Percentiles rank a stretch among this genome's conserved stretches.
Conservation (phyloP, 2,888 invertebrate species). For the Callinectes sapidus region DNA sequence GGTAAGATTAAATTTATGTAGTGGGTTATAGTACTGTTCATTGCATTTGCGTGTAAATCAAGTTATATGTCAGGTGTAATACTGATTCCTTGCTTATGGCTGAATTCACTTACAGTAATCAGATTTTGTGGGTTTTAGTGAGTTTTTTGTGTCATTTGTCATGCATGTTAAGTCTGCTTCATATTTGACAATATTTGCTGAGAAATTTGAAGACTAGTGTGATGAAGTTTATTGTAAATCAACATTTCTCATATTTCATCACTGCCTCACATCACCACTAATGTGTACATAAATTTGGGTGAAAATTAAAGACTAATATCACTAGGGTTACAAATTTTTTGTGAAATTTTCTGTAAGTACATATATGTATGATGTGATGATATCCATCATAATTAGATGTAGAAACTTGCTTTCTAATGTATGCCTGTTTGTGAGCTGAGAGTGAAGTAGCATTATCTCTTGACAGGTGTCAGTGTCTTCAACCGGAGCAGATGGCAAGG, state of each 20-base stretch:
- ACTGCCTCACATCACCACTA: background rate
- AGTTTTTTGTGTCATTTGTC: background rate
- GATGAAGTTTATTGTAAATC: background rate
- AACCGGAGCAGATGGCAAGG: constrained; percentile 60
- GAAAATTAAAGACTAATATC: background rate
- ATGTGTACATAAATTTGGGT: background rate
- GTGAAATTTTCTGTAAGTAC: background rate
- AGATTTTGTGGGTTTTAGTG: background rate
- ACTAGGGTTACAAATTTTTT: background rate
- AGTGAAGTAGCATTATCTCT: background rate
- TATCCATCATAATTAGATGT: background rate
- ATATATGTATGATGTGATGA: background rate
- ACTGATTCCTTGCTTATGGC: background rate
- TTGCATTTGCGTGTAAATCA: background rate
- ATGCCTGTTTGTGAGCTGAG: background rate
- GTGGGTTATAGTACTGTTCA: background rate
- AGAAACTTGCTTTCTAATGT: background rate
- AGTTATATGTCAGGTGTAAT: background rate
- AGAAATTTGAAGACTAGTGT: background rate
- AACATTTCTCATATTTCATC: background rate
- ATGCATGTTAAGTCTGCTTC: background rate
- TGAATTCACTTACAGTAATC: background rate
- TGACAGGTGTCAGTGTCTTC: constrained; percentile 66
- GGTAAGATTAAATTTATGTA: no score
- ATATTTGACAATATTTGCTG: background rate